These are phyloP conservation scores for Scaptomyza montana DNA, from an alignment of 1,140 invertebrate species.

Conservation along the genomic window DNA sequence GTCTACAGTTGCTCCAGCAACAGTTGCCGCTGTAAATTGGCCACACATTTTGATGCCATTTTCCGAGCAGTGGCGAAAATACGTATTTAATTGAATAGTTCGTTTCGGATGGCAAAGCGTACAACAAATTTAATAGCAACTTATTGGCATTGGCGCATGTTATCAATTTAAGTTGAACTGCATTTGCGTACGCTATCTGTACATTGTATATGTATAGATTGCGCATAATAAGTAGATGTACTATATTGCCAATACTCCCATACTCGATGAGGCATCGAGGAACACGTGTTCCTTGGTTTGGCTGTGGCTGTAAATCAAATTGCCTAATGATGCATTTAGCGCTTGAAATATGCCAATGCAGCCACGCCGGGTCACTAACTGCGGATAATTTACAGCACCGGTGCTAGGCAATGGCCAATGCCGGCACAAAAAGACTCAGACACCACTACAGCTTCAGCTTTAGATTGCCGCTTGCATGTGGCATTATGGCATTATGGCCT, in stretches of 20 bases:
- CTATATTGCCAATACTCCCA: constrained; percentile 16
- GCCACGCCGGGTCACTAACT: constrained; percentile 76
- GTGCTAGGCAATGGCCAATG: constrained; percentile 28
- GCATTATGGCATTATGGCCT: constrained; percentile 66
- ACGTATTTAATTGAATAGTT: constrained; percentile 78
- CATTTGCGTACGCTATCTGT: constrained; percentile 15
- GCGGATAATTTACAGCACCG: constrained; percentile 75
- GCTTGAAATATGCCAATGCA: constrained; percentile 79
- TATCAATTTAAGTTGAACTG: constrained; percentile 14
- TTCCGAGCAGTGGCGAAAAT: constrained; percentile 56
- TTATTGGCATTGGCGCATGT: constrained; percentile 46
- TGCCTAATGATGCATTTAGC: constrained; percentile 80
- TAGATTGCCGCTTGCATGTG: constrained; percentile 42
- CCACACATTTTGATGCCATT: constrained; percentile 59
- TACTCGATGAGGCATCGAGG: constrained; percentile 2
- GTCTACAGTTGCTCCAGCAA: constrained; percentile 28
- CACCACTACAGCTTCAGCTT: constrained; percentile 16
- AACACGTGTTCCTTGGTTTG: constrained; percentile 54
- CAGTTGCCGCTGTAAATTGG: neutral
- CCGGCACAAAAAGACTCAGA: neutral
- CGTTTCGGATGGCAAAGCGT: constrained; percentile 36
- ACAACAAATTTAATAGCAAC: constrained; percentile 44
- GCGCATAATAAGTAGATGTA: neutral
- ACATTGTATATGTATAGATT: neutral
- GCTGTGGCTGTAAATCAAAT: constrained; percentile 66